phyloP scores from a whole-genome alignment of 35 echinoderm and acorn worm genomes.

The Ophiothrix spiculata region DNA sequence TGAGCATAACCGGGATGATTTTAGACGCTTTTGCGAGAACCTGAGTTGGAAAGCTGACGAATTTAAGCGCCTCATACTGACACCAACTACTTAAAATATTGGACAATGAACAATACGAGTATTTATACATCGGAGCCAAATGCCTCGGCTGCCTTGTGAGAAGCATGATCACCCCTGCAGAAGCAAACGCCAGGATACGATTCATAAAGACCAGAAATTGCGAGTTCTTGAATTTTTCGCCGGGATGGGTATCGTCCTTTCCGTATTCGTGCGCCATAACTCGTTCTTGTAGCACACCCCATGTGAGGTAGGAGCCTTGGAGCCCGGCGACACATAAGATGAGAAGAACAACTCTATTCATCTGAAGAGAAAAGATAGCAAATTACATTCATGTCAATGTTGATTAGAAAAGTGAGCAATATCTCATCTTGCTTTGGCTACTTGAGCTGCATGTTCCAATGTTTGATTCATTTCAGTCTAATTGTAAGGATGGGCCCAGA shows the following conservation, averaged over 20 bases:
- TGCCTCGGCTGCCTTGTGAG: constrained; percentile 68
- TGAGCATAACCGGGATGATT: constrained; percentile 97
- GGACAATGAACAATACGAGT: constrained; percentile 95
- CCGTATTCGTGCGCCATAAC: constrained; percentile 98
- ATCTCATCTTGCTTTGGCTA: neutral
- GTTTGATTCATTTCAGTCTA: neutral
- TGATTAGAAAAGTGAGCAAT: neutral
- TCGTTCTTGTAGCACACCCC: constrained; percentile 95
- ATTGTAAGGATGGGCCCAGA: neutral
- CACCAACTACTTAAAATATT: constrained; percentile 98
- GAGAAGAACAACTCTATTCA: constrained; percentile 43
- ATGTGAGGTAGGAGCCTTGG: constrained; percentile 91
- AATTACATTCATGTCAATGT: neutral
- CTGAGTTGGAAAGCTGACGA: constrained; percentile 95
- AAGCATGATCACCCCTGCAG: constrained; percentile 62
- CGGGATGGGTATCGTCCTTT: constrained; percentile 59
- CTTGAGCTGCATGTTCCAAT: neutral
- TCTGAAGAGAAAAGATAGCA: neutral
- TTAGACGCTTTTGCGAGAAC: constrained; percentile 97
- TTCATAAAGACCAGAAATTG: constrained; percentile 98
- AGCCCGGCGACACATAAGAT: constrained; percentile 75
- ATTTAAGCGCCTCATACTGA: constrained; percentile 96
- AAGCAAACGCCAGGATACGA: constrained; percentile 70
- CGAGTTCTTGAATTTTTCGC: constrained; percentile 91
- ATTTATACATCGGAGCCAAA: constrained; percentile 86